Base-by-base conservation (phyloP, 1,140 invertebrate species). In the Eumaeus atala region DNA sequence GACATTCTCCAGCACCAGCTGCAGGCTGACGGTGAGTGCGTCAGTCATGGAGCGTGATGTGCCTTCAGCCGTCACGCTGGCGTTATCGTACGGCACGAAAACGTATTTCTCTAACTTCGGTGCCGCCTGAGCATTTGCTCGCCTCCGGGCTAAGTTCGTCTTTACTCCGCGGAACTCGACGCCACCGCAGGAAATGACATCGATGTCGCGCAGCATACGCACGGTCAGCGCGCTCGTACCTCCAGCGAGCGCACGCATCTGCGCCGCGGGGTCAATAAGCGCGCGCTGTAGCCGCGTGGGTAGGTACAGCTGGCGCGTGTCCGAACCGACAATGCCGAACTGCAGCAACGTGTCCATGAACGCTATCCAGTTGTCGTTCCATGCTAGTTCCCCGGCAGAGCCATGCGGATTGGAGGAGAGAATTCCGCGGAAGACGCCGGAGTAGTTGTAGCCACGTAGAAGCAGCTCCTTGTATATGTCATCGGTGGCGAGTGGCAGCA, bases 291-390 rank as follows among this genome's bases (percentile, higher is more conserved):
- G 90, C 54, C 96, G 90, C 4, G 96, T 97, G 9, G 97, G 97
- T 37, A 99, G 81, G 71, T 94, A 94, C 0, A 98, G 88, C 70
- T 94, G 92, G 33, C 93, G 89, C 2, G 92, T 91, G 60, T 92
- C 91, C 59, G 92, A 91, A 37, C 93, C 92, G 16, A 98, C 83
- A 60, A 98, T 94, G 42, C 90, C 91, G 61, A 97, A 96, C 81
- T 99, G 97, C 14, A 99, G 90, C 92, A 99, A 95, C 0, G 95
- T 97, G 72, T 99, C 97, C 70, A 98, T 92, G 81, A 93, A 98
- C 9, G 96, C 92, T 49, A 98, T 92, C 97, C 97, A 99, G 75
- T 98, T 95, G 49, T 92, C 91, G 16, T 90, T 90, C 97, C 97
- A 99, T 53, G 90, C 81, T 34, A 97, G 78, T 67, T 91, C 87